phyloP scores from a whole-genome alignment of 2,888 invertebrate genomes.

The Sphaerophoria taeniata region DNA sequence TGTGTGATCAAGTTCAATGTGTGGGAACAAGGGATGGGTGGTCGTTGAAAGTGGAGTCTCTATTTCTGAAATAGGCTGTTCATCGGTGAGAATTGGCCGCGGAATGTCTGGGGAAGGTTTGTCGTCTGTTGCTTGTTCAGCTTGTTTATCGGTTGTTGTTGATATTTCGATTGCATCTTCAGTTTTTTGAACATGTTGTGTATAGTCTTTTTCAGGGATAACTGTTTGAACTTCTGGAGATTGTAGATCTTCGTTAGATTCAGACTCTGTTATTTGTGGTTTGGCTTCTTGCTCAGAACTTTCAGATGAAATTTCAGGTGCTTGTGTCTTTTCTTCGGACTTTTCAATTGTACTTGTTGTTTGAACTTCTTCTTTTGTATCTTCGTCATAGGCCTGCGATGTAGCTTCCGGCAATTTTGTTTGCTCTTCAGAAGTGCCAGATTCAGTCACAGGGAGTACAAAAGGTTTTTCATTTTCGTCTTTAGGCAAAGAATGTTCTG shows the following conservation, averaged over 20 bases:
- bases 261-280: slow-evolving; percentile 23
- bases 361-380: slow-evolving; percentile 36
- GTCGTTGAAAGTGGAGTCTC: slow-evolving; percentile 76
- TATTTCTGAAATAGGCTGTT: slow-evolving; percentile 62
- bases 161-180: slow-evolving; percentile 33
- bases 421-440: slow-evolving; percentile 29
- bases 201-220: slow-evolving; percentile 44
- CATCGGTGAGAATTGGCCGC: slow-evolving; percentile 55
- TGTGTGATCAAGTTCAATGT: slow-evolving; percentile 60
- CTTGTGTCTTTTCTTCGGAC: slow-evolving; percentile 8
- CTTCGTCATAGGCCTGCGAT: slow-evolving; percentile 49
- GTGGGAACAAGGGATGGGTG: slow-evolving; percentile 78
- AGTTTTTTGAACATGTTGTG: slow-evolving; percentile 56
- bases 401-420: slow-evolving; percentile 47
- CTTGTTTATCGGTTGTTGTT: slow-evolving; percentile 30
- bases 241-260: slow-evolving; percentile 1
- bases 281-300: slow-evolving; percentile 36
- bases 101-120: slow-evolving; percentile 59
- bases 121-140: slow-evolving; percentile 11
- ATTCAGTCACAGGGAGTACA: slow-evolving; percentile 16
- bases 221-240: slow-evolving; percentile 32
- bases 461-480: slow-evolving; percentile 61
- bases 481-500: slow-evolving; percentile 65
- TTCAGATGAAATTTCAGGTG: slow-evolving; percentile 28
- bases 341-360: background rate